Base-by-base conservation (phyloP, 2,797 vertebrate genomes). In the Propithecus deckenii region DNA sequence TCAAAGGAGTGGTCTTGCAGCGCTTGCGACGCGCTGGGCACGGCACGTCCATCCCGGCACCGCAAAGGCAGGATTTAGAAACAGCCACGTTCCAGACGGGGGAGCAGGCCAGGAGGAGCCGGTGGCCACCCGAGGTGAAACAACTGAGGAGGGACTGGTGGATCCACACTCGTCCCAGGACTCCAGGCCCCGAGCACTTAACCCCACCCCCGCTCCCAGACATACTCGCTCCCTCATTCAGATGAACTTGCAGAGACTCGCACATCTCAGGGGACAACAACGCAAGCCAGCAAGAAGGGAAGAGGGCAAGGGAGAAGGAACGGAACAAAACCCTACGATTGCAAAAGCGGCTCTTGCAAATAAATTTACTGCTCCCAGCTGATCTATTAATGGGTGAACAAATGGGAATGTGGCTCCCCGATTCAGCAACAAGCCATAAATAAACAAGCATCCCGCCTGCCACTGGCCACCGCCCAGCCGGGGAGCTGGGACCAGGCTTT, bases 21-120 rank as follows among this genome's bases (percentile, higher is more conserved):
- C n/a, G 3, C 50, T n/a, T 3, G 2, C 0, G 0, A 0, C 0
- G 2, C 0, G 0, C 67, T 0, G 2, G 11, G 41, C 43, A 2
- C 0, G 0, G 1, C 22, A 0, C 22, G 4, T 17, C 61, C 46
- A 1, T n/a, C 92, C 10, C 2, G 12, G 17, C 0, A 28, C 18
- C 12, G 2, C 6, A 0, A 8, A 23, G 65, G 41, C 2, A 0
- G 14, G 8, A 18, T 30, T 15, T 18, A 12, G 35, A 59, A 18
- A 4, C 0, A 25, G 41, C 79, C 50, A 11, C 63, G n/a, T 43
- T 15, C 30, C 13, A 25, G 90, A 63, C 0, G 20, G 76, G 76
- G 43, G 71, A 4, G 52, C 8, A 2, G 23, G 65, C 41, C 11
- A 2, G 13, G 55, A 17, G 83, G 50, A 76, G 43, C 65, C 14